phyloP scores from a whole-genome alignment of 30 jellyfish, hydroid and myxozoan genomes.

The Hydractinia symbiolongicarpus region DNA sequence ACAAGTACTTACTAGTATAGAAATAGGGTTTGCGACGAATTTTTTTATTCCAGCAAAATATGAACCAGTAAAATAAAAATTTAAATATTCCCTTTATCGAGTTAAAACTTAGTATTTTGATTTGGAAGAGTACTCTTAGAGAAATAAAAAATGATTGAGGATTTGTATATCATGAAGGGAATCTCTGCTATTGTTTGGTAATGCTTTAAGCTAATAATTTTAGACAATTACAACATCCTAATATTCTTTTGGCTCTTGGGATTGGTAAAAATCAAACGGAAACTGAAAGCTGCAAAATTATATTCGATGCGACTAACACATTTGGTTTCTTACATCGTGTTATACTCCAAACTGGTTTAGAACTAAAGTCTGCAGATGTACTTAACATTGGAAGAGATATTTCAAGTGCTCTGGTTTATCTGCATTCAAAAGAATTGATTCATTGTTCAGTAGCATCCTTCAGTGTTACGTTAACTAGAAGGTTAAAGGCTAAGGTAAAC shows the following conservation, averaged over 20 bases:
- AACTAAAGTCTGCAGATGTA: background rate
- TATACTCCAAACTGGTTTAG: background rate
- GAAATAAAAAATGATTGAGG: too few relatives aligned
- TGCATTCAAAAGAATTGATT: background rate
- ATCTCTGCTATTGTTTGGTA: too few relatives aligned
- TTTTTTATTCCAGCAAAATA: too few relatives aligned
- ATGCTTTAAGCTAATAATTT: background rate
- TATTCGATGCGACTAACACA: background rate
- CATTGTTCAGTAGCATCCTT: constrained; percentile 13
- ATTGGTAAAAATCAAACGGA: background rate
- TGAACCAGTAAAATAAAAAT: too few relatives aligned
- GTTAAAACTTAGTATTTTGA: too few relatives aligned
- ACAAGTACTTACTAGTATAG: too few relatives aligned
- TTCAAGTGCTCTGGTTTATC: background rate
- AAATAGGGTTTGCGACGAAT: too few relatives aligned
- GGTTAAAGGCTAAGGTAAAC: background rate
- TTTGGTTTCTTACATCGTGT: constrained; percentile 15
- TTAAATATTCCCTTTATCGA: too few relatives aligned
- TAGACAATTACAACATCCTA: background rate
- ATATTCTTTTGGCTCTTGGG: background rate
- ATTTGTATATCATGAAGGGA: too few relatives aligned
- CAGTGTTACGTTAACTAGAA: background rate
- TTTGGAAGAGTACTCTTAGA: too few relatives aligned
- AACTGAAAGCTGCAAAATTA: background rate
- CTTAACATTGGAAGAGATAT: constrained; percentile 4